Percentiles rank a stretch among this genome's conserved stretches.
These are phyloP conservation scores for Labeo rohita DNA, from an alignment of 2,113 vertebrate species.

Conservation along the genomic window DNA sequence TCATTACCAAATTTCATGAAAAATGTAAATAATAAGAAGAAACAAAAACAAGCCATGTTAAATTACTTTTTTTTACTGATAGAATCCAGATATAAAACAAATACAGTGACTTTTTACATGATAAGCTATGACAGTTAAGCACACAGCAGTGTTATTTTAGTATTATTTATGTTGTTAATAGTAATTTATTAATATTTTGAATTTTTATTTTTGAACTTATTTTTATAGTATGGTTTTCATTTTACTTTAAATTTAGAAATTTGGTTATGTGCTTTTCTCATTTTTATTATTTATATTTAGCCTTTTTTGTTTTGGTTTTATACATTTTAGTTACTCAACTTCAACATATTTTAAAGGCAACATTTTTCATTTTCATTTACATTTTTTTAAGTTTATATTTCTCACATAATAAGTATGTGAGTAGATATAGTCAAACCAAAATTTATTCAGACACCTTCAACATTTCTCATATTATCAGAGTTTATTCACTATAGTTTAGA, in stretches of 20 bases:
- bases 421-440: too few species aligned
- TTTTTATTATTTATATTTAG: not conserved
- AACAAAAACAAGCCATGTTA: too few species aligned
- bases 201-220: not conserved
- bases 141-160: not conserved
- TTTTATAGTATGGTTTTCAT: not conserved
- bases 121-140: not conserved
- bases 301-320: not conserved
- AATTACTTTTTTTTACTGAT: not conserved
- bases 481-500: too few species aligned
- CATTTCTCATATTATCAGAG: too few species aligned
- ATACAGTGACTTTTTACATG: not conserved
- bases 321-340: not conserved
- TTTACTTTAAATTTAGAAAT: not conserved
- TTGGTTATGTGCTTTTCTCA: not conserved
- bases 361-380: not conserved
- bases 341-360: not conserved
- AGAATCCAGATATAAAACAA: not conserved
- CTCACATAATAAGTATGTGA: not conserved
- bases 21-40: not conserved
- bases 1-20: not conserved
- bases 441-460: too few species aligned
- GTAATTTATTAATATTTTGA: too few species aligned
- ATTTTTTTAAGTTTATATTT: not conserved
- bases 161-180: not conserved